Percentiles rank a stretch among this genome's conserved stretches.
These are phyloP conservation scores for Panthera leo DNA, from an alignment of 2,113 vertebrate genomes.

Conservation along the genomic window DNA sequence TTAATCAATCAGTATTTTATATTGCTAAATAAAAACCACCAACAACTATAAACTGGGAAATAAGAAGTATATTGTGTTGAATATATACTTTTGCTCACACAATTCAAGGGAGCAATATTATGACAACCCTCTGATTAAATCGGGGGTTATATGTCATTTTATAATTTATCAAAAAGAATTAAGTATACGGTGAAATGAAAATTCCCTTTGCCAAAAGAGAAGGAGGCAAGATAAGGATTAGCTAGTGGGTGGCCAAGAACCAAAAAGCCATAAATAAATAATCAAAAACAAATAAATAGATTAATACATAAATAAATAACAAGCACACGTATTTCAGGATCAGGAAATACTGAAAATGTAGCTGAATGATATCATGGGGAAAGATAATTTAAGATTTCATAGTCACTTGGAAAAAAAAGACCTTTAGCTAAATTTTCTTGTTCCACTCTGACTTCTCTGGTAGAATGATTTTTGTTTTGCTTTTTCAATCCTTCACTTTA, in stretches of 20 bases:
- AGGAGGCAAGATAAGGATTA: background rate
- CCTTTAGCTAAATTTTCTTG: background rate
- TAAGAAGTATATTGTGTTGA: background rate
- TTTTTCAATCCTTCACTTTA: background rate
- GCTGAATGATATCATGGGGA: background rate
- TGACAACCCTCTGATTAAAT: background rate
- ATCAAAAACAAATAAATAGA: background rate
- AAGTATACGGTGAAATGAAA: slow-evolving; percentile 10
- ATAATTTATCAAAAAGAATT: slow-evolving; percentile 1
- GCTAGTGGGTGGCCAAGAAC: background rate
- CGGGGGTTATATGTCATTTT: background rate
- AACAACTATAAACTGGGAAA: background rate
- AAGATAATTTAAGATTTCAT: background rate
- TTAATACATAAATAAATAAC: background rate
- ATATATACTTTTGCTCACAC: background rate
- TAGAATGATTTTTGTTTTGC: background rate
- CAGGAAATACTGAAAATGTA: background rate
- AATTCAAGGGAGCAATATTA: background rate
- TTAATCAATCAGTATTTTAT: background rate
- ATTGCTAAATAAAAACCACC: background rate
- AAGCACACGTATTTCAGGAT: background rate
- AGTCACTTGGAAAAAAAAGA: background rate
- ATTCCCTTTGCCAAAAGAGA: background rate
- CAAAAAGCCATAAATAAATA: background rate
- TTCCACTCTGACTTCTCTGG: background rate